Evolutionary conservation across 1,140 invertebrate genomes (phyloP).

Genomic region (Andricus grossulariae): DNA sequence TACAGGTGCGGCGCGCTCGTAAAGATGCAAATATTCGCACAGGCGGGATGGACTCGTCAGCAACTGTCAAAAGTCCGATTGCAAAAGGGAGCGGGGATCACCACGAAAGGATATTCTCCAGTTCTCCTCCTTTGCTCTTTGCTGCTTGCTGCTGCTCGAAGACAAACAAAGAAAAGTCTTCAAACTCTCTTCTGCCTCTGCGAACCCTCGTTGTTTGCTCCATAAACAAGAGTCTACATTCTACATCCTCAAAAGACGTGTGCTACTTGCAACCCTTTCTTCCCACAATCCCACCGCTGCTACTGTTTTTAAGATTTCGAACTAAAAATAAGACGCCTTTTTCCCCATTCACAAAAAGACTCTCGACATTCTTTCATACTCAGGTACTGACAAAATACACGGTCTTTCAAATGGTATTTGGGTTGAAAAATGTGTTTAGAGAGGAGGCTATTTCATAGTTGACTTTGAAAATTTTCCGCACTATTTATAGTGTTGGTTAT

Average conservation of each 20-base stretch:
- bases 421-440: too few relatives aligned
- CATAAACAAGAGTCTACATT: not conserved
- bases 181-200: conserved; percentile 28
- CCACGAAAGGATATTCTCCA: conserved; percentile 8
- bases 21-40: conserved; percentile 68
- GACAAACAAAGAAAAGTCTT: conserved; percentile 57
- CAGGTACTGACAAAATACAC: not conserved
- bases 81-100: conserved; percentile 50
- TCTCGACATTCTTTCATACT: not conserved
- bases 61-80: conserved; percentile 66
- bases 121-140: conserved; percentile 36
- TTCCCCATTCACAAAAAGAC: not conserved
- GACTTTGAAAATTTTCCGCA: too few relatives aligned
- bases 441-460: not conserved
- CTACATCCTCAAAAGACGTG: conserved; percentile 15
- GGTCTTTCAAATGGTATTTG: not conserved
- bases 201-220: conserved; percentile 7
- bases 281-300: not conserved
- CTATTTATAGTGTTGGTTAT: too few relatives aligned
- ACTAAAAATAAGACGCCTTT: not conserved
- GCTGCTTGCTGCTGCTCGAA: conserved; percentile 52
- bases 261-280: conserved; percentile 4
- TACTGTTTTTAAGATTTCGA: conserved; percentile 11
- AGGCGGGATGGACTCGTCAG: conserved; percentile 65
- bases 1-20: conserved; percentile 68